These are phyloP conservation scores for Orthonevra nobilis DNA, from an alignment of 2,888 invertebrate genomes.

Conservation along the genomic window DNA sequence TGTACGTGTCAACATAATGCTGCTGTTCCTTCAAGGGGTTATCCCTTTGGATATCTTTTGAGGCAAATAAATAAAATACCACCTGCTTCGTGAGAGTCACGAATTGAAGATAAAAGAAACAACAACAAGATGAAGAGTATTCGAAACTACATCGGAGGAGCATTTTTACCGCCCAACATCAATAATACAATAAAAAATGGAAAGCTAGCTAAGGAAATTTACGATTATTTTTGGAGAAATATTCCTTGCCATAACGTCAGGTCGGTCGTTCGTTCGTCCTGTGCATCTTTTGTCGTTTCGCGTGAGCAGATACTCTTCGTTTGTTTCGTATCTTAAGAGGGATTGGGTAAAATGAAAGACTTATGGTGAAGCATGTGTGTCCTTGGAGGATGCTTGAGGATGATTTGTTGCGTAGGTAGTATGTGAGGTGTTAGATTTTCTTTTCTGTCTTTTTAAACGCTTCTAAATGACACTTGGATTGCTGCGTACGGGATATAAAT, in stretches of 20 bases:
- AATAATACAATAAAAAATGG: conserved; percentile 34
- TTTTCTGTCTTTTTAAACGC: not conserved
- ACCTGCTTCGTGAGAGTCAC: conserved; percentile 36
- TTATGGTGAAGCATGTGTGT: conserved; percentile 23
- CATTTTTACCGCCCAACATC: conserved; percentile 24
- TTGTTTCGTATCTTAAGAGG: conserved; percentile 5
- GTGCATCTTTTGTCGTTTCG: conserved; percentile 28
- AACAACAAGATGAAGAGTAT: conserved; percentile 9
- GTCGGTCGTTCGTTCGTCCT: conserved; percentile 26
- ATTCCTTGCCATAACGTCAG: conserved; percentile 29
- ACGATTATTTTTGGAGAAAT: conserved; percentile 56
- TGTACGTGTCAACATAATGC: conserved; percentile 28
- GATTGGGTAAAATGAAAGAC: not conserved
- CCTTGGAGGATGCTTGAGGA: conserved; percentile 50
- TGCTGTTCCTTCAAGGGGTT: not conserved
- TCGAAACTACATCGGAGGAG: conserved; percentile 23
- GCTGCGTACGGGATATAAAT: conserved; percentile 4
- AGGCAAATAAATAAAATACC: not conserved
- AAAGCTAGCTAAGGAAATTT: conserved; percentile 31
- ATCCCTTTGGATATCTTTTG: conserved; percentile 4
- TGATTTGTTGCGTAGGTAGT: conserved; percentile 42
- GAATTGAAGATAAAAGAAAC: conserved; percentile 1
- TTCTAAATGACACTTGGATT: conserved; percentile 22
- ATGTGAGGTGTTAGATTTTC: conserved; percentile 35
- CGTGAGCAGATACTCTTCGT: conserved; percentile 30